Evolutionary conservation across 2,888 invertebrate genomes (phyloP), one percentile per base, ranked within the genome.

Genomic region (Metacarcinus magister): DNA sequence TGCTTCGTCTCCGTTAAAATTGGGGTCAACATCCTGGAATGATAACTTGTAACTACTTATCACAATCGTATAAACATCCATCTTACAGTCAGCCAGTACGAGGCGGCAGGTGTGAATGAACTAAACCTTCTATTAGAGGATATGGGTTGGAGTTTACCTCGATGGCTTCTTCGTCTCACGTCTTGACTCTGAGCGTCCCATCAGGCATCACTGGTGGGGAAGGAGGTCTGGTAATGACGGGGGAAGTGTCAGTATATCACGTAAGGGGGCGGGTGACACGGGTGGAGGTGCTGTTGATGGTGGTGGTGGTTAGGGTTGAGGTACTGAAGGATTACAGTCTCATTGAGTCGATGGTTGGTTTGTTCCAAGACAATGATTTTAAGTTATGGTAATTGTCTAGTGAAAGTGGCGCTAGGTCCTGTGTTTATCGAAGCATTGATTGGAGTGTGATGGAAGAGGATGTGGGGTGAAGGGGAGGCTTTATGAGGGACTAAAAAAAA

Each of bases 211-310:
- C 23, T 28, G n/a, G 32, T 1, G 32, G 32, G 82, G 10, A 32
- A 13, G 32, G 16, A 3, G 82, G 67, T 0, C 19, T 82, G 82
- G 32, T 82, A 82, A 82, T 82, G 16, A 23, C 32, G 23, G 82
- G 82, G 82, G 82, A 10, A 10, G 82, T 82, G 82, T 7, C 82
- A 82, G 82, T 82, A 82, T 82, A 82, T 82, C 82, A 82, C 82
- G 28, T 32, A 10, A 82, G 32, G 32, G 82, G 32, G 13, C 82
- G 82, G 82, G 82, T 82, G 32, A 82, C 13, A 4, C 10, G 82
- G 32, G 32, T 32, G 82, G 1, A 32, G 16, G 32, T 82, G 32
- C 67, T 67, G 54, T 54, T 54, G 67, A 1, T 54, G 67, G 67
- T 67, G 8, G 82, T 13, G 28, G 32, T 82, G 82, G 75, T 82